phyloP scores from a whole-genome alignment of 2,797 vertebrate genomes.

The Percopsis omiscomaycus region DNA sequence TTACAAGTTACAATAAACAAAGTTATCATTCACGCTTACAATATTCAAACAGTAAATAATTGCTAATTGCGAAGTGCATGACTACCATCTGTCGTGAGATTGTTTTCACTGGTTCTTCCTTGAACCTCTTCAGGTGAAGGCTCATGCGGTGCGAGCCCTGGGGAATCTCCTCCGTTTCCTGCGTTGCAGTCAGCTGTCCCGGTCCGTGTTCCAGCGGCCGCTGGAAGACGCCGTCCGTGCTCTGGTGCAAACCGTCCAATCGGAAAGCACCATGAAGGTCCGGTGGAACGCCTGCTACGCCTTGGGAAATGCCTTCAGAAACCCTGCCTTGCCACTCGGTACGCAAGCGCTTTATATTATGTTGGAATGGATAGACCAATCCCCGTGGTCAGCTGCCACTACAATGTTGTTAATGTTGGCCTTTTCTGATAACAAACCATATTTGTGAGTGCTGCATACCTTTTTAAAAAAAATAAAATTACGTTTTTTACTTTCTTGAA shows the following conservation, averaged over 20 bases:
- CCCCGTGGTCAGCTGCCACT: too few species aligned
- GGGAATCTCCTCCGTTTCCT: slow-evolving; percentile 95
- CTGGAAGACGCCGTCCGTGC: slow-evolving; percentile 86
- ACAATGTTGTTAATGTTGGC: too few species aligned
- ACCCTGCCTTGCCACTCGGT: slow-evolving; percentile 89
- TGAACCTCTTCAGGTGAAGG: slow-evolving; percentile 84
- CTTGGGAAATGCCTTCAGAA: slow-evolving; percentile 93
- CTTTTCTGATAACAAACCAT: too few species aligned
- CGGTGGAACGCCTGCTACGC: slow-evolving; percentile 98
- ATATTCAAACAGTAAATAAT: too few species aligned
- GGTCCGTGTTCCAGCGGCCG: slow-evolving; percentile 83
- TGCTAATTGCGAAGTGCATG: too few species aligned
- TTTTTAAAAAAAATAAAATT: too few species aligned
- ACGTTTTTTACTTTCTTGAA: too few species aligned
- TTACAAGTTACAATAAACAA: too few species aligned
- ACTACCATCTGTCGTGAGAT: too few species aligned
- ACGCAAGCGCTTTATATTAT: slow-evolving; percentile 36
- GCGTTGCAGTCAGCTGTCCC: slow-evolving; percentile 82
- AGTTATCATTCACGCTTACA: too few species aligned
- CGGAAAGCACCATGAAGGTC: slow-evolving; percentile 96
- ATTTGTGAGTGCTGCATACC: too few species aligned
- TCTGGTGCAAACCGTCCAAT: slow-evolving; percentile 86
- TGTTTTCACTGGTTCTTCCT: not conserved
- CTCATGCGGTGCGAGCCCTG: slow-evolving; percentile 89
- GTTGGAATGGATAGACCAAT: too few species aligned